Conservation (phyloP, 2,113 vertebrate species). For the Pseudorectes ferrugineus region DNA sequence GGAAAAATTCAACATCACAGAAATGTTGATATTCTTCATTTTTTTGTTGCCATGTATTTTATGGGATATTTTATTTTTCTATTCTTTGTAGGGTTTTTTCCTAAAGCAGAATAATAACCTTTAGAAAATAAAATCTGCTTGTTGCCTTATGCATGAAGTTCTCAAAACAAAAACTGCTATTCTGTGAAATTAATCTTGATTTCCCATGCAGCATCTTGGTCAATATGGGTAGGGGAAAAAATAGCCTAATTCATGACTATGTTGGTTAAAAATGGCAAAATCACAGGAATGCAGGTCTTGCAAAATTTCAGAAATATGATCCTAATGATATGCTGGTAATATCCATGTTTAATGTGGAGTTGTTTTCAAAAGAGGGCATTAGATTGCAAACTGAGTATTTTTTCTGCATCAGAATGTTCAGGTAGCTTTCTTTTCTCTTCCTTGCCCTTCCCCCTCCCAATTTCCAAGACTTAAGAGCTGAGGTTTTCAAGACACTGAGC, state of each 20-base stretch:
- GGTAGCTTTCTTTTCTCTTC: not conserved
- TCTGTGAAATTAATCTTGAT: not conserved
- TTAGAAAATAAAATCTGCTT: not conserved
- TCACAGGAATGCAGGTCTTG: not conserved
- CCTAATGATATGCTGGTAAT: not conserved
- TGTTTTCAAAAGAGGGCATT: not conserved
- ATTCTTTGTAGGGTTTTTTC: not conserved
- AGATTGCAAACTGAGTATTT: not conserved
- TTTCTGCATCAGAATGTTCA: not conserved
- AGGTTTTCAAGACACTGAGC: not conserved
- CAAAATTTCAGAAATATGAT: not conserved
- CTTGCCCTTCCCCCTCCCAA: fast-evolving
- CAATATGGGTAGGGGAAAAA: not conserved
- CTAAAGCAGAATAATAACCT: not conserved
- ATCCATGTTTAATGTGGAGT: not conserved
- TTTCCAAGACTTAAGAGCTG: not conserved
- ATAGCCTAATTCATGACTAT: not conserved
- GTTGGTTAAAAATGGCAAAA: not conserved
- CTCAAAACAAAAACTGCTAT: not conserved
- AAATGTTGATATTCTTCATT: not conserved
- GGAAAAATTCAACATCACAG: not conserved
- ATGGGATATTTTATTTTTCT: not conserved
- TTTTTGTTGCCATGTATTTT: not conserved
- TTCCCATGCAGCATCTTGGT: not conserved
- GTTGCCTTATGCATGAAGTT: not conserved